Conservation (phyloP, 2,888 invertebrate genomes). For the Synanthedon tipuliformis region DNA sequence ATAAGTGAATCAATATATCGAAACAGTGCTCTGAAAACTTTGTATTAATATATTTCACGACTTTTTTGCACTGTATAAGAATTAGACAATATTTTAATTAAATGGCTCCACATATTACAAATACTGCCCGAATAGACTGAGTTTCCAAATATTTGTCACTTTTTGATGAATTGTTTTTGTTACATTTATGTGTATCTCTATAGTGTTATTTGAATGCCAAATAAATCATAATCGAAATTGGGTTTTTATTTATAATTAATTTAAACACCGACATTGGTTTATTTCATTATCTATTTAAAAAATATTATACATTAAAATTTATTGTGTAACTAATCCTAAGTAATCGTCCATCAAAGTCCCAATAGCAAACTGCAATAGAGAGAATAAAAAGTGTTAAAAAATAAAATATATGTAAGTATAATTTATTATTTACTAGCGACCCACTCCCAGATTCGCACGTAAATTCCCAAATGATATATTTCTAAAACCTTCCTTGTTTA, state of each 20-base stretch:
- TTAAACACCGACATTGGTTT: background rate
- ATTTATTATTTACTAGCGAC: too few relatives aligned
- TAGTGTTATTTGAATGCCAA: conserved; percentile 67
- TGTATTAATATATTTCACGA: background rate
- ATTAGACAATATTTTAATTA: background rate
- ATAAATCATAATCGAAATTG: conserved; percentile 47
- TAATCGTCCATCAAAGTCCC: conserved; percentile 99
- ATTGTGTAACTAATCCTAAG: conserved; percentile 79
- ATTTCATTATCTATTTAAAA: conserved; percentile 7
- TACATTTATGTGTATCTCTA: conserved; percentile 52
- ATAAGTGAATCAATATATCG: too few relatives aligned
- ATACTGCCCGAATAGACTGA: conserved; percentile 66
- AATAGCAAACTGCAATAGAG: conserved; percentile 91
- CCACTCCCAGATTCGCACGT: too few relatives aligned
- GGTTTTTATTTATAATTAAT: conserved; percentile 13
- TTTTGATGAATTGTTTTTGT: conserved; percentile 59
- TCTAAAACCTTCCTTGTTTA: too few relatives aligned
- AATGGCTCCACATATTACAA: conserved; percentile 6
- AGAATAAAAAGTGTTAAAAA: conserved; percentile 6
- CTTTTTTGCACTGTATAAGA: background rate
- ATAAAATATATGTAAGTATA: background rate
- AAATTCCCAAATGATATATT: too few relatives aligned
- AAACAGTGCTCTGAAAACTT: background rate
- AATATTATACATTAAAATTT: conserved; percentile 11
- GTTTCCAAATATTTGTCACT: conserved; percentile 61